These are phyloP conservation scores for Brachionus rubens DNA, from an alignment of 1,140 invertebrate species.

Conservation along the genomic window DNA sequence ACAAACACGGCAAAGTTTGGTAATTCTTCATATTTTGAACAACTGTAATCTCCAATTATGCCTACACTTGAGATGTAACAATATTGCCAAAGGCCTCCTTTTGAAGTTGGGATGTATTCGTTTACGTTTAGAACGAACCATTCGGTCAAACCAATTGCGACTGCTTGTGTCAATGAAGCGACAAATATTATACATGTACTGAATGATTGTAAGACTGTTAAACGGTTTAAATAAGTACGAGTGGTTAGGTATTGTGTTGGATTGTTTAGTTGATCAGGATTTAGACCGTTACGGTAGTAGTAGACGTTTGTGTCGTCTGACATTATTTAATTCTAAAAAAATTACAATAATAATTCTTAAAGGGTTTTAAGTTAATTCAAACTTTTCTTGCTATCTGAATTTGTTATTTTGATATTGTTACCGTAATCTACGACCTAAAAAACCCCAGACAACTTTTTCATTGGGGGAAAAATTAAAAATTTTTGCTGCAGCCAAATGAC, in stretches of 20 bases:
- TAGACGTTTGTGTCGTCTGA: slow-evolving; percentile 30
- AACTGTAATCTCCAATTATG: slow-evolving; percentile 15
- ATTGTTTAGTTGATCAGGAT: background rate
- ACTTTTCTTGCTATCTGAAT: too few relatives aligned
- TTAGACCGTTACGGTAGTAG: background rate
- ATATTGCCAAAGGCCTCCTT: slow-evolving; percentile 41
- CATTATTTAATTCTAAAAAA: background rate
- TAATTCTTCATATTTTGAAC: slow-evolving; percentile 25
- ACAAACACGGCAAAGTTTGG: slow-evolving; percentile 43
- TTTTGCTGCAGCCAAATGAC: too few relatives aligned
- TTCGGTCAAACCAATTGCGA: slow-evolving; percentile 20
- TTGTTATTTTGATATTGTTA: too few relatives aligned
- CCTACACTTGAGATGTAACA: slow-evolving; percentile 25
- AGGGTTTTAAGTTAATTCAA: too few relatives aligned
- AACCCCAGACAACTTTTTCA: too few relatives aligned
- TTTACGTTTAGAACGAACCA: slow-evolving; percentile 46
- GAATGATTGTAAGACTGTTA: slow-evolving; percentile 12
- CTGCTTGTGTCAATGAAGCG: background rate
- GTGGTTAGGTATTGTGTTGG: background rate
- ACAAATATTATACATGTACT: slow-evolving; percentile 24
- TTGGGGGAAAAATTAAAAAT: too few relatives aligned
- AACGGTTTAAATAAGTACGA: background rate
- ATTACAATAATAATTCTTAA: too few relatives aligned
- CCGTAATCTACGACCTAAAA: too few relatives aligned
- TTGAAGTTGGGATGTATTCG: slow-evolving; percentile 40